Conservation (phyloP, 2,113 vertebrate genomes). For the Corydoras maculifer region DNA sequence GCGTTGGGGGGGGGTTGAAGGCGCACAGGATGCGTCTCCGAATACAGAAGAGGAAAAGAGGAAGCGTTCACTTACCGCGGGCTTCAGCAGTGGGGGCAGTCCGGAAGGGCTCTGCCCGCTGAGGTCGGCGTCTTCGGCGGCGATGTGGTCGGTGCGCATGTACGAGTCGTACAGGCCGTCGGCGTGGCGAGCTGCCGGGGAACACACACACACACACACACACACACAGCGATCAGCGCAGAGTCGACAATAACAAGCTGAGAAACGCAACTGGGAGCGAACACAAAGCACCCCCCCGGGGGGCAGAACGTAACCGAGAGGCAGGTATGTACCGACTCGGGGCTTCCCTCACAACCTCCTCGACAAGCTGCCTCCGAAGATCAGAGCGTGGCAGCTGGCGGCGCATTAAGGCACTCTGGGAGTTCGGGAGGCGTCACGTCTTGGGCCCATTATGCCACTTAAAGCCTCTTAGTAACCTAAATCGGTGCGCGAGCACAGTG, state of each 20-base stretch:
- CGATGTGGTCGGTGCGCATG: slow-evolving; percentile 89
- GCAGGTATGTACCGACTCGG: slow-evolving; percentile 52
- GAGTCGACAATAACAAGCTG: not conserved
- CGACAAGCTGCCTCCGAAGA: slow-evolving; percentile 49
- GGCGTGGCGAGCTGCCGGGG: slow-evolving; percentile 72
- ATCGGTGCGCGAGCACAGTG: not conserved
- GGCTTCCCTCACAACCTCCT: slow-evolving; percentile 38
- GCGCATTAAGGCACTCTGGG: slow-evolving; percentile 39
- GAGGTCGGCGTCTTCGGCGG: slow-evolving; percentile 74
- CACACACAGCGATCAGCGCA: not conserved
- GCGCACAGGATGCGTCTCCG: slow-evolving; percentile 2
- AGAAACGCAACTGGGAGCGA: not conserved
- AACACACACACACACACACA: slow-evolving; percentile 8
- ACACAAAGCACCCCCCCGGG: slow-evolving; percentile 15
- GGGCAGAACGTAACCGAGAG: slow-evolving; percentile 47
- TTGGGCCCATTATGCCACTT: slow-evolving; percentile 37
- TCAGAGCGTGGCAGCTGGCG: slow-evolving; percentile 51
- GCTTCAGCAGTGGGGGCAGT: slow-evolving; percentile 75
- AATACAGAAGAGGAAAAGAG: slow-evolving; percentile 21
- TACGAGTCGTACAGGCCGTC: slow-evolving; percentile 91
- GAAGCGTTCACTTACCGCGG: slow-evolving; percentile 75
- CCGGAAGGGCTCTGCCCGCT: slow-evolving; percentile 75
- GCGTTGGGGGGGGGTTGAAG: not conserved
- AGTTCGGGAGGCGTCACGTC: slow-evolving; percentile 39
- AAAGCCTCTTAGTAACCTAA: slow-evolving; percentile 18